Conservation (phyloP, 2,113 vertebrate genomes). For the Saimiri boliviensis region DNA sequence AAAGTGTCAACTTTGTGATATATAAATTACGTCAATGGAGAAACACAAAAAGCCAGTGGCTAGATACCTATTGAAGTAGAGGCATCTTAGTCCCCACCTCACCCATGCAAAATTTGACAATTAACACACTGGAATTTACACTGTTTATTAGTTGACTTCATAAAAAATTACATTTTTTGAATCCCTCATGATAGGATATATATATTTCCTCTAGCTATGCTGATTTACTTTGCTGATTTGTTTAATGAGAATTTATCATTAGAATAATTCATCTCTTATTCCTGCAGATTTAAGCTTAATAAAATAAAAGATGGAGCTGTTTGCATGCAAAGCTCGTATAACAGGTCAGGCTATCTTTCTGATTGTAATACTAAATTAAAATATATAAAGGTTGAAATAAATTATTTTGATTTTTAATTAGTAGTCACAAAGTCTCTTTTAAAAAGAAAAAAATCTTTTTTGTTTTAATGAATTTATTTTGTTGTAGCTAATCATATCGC, state of each 20-base stretch:
- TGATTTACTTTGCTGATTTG: constrained; percentile 6
- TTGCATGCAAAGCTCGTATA: not conserved
- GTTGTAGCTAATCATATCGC: not conserved
- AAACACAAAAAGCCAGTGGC: not conserved
- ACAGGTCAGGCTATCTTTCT: not conserved
- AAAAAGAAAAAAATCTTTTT: not conserved
- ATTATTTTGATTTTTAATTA: constrained; percentile 22
- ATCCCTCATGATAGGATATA: not conserved
- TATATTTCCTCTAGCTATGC: not conserved
- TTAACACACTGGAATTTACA: not conserved
- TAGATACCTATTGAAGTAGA: not conserved
- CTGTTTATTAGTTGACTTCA: not conserved
- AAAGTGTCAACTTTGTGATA: not conserved
- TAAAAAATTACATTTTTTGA: not conserved
- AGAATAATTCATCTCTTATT: not conserved
- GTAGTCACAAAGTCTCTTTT: not conserved
- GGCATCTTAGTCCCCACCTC: not conserved
- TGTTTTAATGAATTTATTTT: constrained; percentile 44
- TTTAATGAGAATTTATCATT: constrained; percentile 19
- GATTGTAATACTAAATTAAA: constrained; percentile 18
- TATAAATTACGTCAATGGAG: not conserved
- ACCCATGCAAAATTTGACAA: not conserved
- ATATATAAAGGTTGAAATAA: not conserved
- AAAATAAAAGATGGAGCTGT: not conserved
- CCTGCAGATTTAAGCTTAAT: not conserved